Evolutionary conservation across 2,797 vertebrate species (phyloP).

Genomic region (Melanotaenia boesemani): DNA sequence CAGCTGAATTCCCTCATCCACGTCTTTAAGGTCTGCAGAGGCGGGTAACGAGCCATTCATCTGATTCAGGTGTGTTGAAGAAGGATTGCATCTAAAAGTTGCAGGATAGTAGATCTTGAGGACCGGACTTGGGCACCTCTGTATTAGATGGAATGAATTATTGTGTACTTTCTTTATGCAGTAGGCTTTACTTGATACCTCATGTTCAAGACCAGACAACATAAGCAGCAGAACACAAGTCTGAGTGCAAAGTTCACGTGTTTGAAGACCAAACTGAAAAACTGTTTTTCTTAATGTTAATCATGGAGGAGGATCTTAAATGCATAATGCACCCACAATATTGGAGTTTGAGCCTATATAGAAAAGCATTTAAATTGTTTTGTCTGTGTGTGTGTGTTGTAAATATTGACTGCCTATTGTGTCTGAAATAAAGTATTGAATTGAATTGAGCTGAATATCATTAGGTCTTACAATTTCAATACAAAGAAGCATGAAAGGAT

Average conservation of each 20-base stretch:
- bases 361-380: no score
- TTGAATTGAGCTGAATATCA: neutral
- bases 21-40: no score
- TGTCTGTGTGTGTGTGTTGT: no score
- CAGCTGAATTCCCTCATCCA: no score
- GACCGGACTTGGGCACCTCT: no score
- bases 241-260: neutral
- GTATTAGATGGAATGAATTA: neutral
- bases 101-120: no score
- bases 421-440: no score
- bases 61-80: no score
- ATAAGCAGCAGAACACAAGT: neutral
- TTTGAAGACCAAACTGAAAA: neutral
- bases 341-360: no score
- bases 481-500: neutral
- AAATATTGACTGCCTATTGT: no score
- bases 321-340: constrained; percentile 7
- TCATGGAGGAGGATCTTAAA: neutral
- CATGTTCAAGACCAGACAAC: neutral
- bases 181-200: neutral
- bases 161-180: neutral
- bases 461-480: constrained; percentile 4
- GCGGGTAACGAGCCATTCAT: no score
- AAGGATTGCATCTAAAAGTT: no score
- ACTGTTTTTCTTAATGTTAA: neutral